phyloP scores from a whole-genome alignment of 2,113 vertebrate species.

The Tyrannus savana region DNA sequence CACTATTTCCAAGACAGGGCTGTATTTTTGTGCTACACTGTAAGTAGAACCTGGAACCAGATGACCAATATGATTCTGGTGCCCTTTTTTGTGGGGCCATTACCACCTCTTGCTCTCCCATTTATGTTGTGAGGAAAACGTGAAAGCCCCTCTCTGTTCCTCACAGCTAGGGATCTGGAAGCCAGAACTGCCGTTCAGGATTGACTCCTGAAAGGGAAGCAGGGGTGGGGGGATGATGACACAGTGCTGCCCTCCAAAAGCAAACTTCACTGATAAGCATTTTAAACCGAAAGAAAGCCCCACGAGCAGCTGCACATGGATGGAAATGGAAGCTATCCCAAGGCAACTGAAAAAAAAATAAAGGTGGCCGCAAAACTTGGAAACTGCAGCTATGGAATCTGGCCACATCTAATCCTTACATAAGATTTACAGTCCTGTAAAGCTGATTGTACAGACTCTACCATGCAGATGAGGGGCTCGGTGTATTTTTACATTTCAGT shows the following conservation, averaged over 20 bases:
- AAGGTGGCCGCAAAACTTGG: background rate
- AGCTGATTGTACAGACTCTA: background rate
- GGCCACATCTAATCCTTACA: background rate
- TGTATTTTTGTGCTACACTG: background rate
- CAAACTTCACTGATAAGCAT: background rate
- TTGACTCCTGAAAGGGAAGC: background rate
- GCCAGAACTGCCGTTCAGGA: background rate
- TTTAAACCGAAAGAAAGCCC: background rate
- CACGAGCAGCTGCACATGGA: background rate
- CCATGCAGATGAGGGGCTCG: background rate
- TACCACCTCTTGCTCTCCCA: background rate
- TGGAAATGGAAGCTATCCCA: background rate
- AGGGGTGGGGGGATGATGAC: background rate
- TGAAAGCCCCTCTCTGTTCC: background rate
- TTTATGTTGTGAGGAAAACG: background rate
- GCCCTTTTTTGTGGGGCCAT: background rate
- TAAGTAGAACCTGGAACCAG: background rate
- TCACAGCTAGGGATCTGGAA: background rate
- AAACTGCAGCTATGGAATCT: background rate
- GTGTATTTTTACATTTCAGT: background rate
- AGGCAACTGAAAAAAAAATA: background rate
- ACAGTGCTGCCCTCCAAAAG: background rate
- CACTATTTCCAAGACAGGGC: background rate
- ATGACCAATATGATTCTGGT: background rate
- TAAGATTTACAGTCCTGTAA: background rate